These are phyloP conservation scores for Caenorhabditis latens DNA, from an alignment of 1,140 invertebrate species.

Conservation along the genomic window DNA sequence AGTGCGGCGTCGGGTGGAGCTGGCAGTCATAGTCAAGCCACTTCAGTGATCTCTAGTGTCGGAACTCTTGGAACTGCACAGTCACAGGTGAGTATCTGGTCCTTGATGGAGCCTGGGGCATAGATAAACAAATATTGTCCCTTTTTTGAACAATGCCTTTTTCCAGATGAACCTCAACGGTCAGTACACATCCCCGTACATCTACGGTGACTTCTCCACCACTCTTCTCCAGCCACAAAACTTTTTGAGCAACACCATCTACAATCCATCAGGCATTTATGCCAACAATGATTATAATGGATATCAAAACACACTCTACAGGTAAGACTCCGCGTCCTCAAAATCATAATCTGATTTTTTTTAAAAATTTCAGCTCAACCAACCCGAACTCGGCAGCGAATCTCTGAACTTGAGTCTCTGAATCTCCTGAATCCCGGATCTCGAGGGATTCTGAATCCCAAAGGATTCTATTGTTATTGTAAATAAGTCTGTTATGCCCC, in stretches of 20 bases:
- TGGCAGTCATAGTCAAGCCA: slow-evolving; percentile 58
- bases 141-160: too few relatives aligned
- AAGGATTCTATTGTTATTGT: not conserved
- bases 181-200: slow-evolving; percentile 31
- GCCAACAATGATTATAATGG: slow-evolving; percentile 26
- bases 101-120: too few relatives aligned
- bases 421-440: not conserved
- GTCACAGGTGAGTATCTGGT: slow-evolving; percentile 15
- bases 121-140: not conserved
- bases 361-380: slow-evolving; percentile 61
- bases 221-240: slow-evolving; percentile 23
- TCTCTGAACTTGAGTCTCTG: slow-evolving; percentile 39
- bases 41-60: slow-evolving; percentile 65
- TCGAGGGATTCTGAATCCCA: too few relatives aligned
- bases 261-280: slow-evolving; percentile 1
- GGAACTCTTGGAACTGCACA: slow-evolving; percentile 28
- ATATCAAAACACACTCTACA: slow-evolving; percentile 66
- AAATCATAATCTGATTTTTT: not conserved
- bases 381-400: slow-evolving; percentile 64
- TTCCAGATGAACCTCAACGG: slow-evolving; percentile 58
- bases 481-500: not conserved
- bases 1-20: slow-evolving; percentile 35
- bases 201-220: slow-evolving; percentile 59
- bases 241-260: slow-evolving; percentile 50
- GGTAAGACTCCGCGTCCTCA: slow-evolving; percentile 10